Conservation (phyloP, 2,888 invertebrate genomes). For the Caenorhabditis auriculariae region DNA sequence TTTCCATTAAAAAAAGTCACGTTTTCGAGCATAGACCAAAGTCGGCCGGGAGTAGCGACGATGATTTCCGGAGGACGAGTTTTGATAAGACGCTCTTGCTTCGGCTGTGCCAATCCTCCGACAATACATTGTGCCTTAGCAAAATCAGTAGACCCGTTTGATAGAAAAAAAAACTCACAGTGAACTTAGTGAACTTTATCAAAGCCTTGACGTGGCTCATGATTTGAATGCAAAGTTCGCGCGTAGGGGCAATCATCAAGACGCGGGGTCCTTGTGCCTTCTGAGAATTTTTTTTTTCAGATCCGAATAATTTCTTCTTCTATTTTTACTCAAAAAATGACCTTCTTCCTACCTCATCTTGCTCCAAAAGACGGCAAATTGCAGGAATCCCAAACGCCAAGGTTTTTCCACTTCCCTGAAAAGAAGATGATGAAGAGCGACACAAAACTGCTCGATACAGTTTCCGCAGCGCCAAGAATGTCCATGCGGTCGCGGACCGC, state of each 20-base stretch:
- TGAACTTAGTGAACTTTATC: conserved; percentile 76
- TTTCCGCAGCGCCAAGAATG: conserved; percentile 96
- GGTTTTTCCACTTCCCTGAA: conserved; percentile 91
- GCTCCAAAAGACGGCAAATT: conserved; percentile 66
- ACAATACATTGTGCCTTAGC: conserved; percentile 79
- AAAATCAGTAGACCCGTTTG: too few relatives aligned
- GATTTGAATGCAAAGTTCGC: conserved; percentile 93
- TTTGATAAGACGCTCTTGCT: conserved; percentile 82
- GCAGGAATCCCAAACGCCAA: conserved; percentile 95
- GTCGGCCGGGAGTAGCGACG: conserved; percentile 91
- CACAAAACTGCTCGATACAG: conserved; percentile 64
- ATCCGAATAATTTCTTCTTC: not conserved
- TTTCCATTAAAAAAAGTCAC: conserved; percentile 63
- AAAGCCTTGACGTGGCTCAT: conserved; percentile 78
- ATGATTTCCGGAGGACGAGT: conserved; percentile 83
- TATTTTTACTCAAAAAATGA: conserved; percentile 67
- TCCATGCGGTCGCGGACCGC: conserved; percentile 85
- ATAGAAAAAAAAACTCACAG: conserved; percentile 65
- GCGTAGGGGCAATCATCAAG: conserved; percentile 87
- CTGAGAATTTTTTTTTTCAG: not conserved
- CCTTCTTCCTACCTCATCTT: conserved; percentile 1
- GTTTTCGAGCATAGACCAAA: conserved; percentile 87
- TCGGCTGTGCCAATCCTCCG: conserved; percentile 90
- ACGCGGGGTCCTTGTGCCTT: conserved; percentile 71
- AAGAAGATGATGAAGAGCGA: conserved; percentile 1